A percentile compares a stretch with the other conserved stretches of the same genome.
Evolutionary conservation across 2,113 vertebrate genomes (phyloP).

Genomic region (Vulpes vulpes): DNA sequence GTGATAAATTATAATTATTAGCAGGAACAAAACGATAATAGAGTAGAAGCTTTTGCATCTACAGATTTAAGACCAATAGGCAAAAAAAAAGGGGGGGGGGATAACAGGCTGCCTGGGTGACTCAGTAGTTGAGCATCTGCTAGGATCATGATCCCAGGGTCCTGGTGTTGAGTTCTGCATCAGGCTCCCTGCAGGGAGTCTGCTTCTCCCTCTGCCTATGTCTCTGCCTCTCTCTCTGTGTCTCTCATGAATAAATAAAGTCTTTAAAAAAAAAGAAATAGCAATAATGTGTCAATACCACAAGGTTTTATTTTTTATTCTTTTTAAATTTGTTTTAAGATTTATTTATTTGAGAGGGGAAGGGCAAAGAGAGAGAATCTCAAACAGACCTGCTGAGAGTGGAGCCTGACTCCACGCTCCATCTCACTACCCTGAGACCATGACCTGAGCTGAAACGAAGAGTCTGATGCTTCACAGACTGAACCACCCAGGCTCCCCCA

Average conservation of each 20-base stretch:
- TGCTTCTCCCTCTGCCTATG: no score
- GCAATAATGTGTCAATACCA: not conserved
- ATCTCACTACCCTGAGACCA: not conserved
- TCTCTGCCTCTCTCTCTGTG: no score
- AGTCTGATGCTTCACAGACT: not conserved
- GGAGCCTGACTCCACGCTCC: not conserved
- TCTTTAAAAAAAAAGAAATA: no score
- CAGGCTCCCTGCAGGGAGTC: no score
- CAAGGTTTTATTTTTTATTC: not conserved
- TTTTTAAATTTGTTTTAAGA: not conserved
- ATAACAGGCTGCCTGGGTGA: no score
- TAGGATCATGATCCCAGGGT: no score
- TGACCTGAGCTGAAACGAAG: not conserved
- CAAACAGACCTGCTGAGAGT: not conserved
- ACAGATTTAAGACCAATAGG: not conserved
- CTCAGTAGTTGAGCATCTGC: no score
- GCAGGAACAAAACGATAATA: not conserved
- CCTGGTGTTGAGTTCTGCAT: no score
- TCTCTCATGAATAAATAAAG: no score
- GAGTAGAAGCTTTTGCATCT: not conserved
- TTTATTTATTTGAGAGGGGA: not conserved
- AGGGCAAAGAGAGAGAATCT: not conserved
- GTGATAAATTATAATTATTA: not conserved
- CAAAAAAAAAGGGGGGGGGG: not conserved
- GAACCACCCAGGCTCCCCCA: not conserved